These are phyloP conservation scores for Drosophila limbata DNA, from an alignment of 2,888 invertebrate genomes.

Conservation along the genomic window DNA sequence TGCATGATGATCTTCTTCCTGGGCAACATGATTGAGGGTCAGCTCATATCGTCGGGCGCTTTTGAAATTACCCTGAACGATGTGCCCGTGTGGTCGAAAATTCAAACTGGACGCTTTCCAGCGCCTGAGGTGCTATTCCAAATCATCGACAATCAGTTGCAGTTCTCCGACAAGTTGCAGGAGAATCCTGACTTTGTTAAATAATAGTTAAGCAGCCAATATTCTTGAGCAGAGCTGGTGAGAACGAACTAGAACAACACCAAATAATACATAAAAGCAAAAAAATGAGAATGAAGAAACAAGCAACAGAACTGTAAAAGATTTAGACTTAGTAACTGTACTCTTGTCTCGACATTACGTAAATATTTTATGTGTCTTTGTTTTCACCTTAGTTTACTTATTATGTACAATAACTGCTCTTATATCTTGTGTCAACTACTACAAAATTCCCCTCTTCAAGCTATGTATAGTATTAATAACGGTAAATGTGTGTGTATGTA, in stretches of 20 bases:
- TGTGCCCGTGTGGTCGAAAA: conserved; percentile 99
- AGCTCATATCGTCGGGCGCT: conserved; percentile 94
- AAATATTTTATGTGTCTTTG: conserved; percentile 44
- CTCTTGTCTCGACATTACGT: conserved; percentile 36
- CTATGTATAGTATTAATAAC: conserved; percentile 32
- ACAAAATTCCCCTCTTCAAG: conserved; percentile 19
- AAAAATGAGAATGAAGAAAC: background rate
- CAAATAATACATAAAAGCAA: conserved; percentile 47
- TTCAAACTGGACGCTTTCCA: conserved; percentile 98
- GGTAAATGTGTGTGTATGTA: conserved; percentile 24
- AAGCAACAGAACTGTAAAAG: conserved; percentile 16
- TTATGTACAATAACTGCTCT: conserved; percentile 39
- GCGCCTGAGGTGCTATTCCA: conserved; percentile 98
- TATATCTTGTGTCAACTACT: conserved; percentile 28
- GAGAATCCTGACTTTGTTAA: conserved; percentile 85
- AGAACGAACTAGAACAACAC: conserved; percentile 43
- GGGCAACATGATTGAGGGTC: conserved; percentile 96
- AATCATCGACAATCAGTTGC: conserved; percentile 97
- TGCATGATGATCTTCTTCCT: conserved; percentile 98
- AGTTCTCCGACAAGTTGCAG: conserved; percentile 87
- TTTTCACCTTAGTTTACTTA: conserved; percentile 26
- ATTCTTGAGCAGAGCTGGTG: conserved; percentile 13
- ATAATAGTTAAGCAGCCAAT: conserved; percentile 72
- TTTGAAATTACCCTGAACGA: conserved; percentile 98
- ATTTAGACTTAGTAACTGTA: conserved; percentile 27